These are phyloP conservation scores for Fregetta grallaria DNA, from an alignment of 2,113 vertebrate species.

Conservation along the genomic window DNA sequence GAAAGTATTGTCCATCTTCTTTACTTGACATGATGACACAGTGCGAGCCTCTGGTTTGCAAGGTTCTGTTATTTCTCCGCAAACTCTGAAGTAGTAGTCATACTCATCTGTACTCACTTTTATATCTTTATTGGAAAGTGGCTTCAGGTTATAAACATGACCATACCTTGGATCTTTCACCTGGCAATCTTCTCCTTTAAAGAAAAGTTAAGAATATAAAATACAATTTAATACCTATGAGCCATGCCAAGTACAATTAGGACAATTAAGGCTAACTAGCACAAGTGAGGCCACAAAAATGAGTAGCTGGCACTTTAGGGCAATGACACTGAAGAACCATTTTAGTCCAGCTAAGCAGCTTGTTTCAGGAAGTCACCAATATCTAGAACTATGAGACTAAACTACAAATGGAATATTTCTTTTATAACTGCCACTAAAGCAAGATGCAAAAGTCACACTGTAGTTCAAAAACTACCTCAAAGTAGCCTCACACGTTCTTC, in stretches of 20 bases:
- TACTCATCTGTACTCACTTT: constrained; percentile 75
- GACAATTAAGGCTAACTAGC: background rate
- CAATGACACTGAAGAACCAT: background rate
- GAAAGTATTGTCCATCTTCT: background rate
- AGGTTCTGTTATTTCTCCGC: constrained; percentile 68
- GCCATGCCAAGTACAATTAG: background rate
- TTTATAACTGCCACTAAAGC: background rate
- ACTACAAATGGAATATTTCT: background rate
- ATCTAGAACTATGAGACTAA: background rate
- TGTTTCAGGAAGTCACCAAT: accelerated
- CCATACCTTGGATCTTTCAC: constrained; percentile 86
- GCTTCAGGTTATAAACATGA: constrained; percentile 81
- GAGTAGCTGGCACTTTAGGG: background rate
- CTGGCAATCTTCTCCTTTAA: constrained; percentile 83
- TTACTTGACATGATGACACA: constrained; percentile 87
- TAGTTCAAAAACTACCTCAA: background rate
- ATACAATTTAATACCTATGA: background rate
- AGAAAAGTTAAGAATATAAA: background rate
- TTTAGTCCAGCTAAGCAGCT: background rate
- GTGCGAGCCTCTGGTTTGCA: constrained; percentile 35
- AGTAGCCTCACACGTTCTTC: background rate
- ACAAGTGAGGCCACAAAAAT: background rate
- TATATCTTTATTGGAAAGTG: constrained; percentile 77
- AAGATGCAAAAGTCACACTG: background rate
- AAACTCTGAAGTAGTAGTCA: constrained; percentile 87